Evolutionary conservation across 2,888 invertebrate species (phyloP).

Genomic region (Gnatocerus cornutus): DNA sequence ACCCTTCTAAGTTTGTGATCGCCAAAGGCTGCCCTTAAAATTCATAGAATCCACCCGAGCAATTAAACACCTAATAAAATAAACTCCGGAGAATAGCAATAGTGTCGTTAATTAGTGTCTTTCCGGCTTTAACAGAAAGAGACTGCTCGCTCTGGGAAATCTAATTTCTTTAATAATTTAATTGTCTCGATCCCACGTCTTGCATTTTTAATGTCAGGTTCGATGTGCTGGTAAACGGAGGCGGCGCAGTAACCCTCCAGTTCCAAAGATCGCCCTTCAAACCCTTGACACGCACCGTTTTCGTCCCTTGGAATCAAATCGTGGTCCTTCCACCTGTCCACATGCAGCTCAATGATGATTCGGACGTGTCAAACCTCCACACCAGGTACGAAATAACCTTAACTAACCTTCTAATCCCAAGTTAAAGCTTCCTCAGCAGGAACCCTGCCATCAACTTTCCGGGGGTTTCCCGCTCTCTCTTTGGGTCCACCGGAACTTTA

Average conservation of each 20-base stretch:
- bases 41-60: constrained; percentile 44
- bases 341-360: constrained; percentile 88
- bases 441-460: constrained; percentile 73
- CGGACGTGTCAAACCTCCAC: constrained; percentile 59
- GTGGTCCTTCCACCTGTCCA: constrained; percentile 92
- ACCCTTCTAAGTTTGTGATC: background rate
- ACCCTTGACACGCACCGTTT: constrained; percentile 89
- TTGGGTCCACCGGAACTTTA: constrained; percentile 71
- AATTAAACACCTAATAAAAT: constrained; percentile 50
- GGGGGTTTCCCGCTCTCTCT: constrained; percentile 74
- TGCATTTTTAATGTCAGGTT: constrained; percentile 77
- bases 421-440: constrained; percentile 63
- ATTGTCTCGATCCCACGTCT: constrained; percentile 53
- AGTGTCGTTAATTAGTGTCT: constrained; percentile 48
- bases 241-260: constrained; percentile 96
- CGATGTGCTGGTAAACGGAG: constrained; percentile 98
- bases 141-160: constrained; percentile 44
- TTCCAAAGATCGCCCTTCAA: constrained; percentile 97
- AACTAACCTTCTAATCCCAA: constrained; percentile 9
- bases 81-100: constrained; percentile 37
- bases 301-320: constrained; percentile 98
- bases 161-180: constrained; percentile 58
- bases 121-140: constrained; percentile 30
- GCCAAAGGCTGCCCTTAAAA: constrained; percentile 43
- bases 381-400: constrained; percentile 59